A percentile compares a stretch with the other conserved stretches of the same genome.
Evolutionary conservation across 2,888 invertebrate species (phyloP).

Genomic region (Polydrusus pterygomalis): DNA sequence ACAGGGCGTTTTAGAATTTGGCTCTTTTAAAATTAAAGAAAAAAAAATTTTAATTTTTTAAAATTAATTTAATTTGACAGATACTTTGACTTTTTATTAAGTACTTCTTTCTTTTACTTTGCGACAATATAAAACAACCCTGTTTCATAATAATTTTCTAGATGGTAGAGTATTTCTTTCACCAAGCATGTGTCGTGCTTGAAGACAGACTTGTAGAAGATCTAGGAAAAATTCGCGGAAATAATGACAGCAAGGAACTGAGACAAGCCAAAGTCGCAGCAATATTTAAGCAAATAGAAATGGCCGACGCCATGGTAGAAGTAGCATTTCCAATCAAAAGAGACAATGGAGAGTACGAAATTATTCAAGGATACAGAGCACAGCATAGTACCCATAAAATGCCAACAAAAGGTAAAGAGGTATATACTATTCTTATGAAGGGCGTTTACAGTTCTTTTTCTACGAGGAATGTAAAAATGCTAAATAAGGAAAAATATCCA

Average conservation of each 20-base stretch:
- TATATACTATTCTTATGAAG: too few relatives aligned
- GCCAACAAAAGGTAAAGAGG: conserved; percentile 86
- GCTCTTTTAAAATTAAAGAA: too few relatives aligned
- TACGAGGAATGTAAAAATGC: too few relatives aligned
- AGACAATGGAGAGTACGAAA: conserved; percentile 97
- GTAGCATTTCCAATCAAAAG: conserved; percentile 95
- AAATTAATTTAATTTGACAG: too few relatives aligned
- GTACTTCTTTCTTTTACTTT: not conserved
- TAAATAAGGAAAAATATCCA: too few relatives aligned
- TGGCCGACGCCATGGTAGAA: conserved; percentile 92
- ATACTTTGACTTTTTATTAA: too few relatives aligned
- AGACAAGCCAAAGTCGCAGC: conserved; percentile 95
- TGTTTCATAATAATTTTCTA: conserved; percentile 71
- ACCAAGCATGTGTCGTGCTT: conserved; percentile 91
- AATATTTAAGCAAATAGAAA: conserved; percentile 95
- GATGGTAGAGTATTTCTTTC: conserved; percentile 99
- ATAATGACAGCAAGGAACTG: conserved; percentile 83
- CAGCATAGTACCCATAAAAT: conserved; percentile 97
- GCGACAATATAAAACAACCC: not conserved
- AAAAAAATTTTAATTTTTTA: too few relatives aligned
- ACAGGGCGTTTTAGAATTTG: too few relatives aligned
- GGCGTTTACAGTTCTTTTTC: too few relatives aligned
- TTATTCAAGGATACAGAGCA: conserved; percentile 97
- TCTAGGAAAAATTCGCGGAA: conserved; percentile 77
- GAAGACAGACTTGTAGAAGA: conserved; percentile 94